Evolutionary conservation across 1,140 invertebrate species (phyloP).

Genomic region (Limonius californicus): DNA sequence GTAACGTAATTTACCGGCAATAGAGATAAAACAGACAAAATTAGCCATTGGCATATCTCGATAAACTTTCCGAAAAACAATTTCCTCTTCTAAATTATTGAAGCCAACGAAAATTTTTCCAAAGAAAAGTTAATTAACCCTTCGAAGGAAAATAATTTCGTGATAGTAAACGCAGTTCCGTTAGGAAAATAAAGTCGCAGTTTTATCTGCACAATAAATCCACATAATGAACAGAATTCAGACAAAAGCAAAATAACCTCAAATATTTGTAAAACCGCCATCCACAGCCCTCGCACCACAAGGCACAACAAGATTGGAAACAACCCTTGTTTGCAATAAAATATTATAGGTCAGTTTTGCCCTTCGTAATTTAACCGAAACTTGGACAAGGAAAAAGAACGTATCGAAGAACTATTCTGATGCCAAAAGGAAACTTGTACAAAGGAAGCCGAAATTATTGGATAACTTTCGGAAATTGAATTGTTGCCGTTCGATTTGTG

Average conservation of each 20-base stretch:
- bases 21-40: too few species aligned
- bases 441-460: constrained; percentile 5
- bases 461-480: constrained; percentile 11
- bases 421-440: constrained; percentile 4
- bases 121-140: too few species aligned
- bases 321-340: not conserved
- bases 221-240: not conserved
- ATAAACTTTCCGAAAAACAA: too few species aligned
- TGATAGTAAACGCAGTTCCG: not conserved
- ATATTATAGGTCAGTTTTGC: constrained; percentile 1
- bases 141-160: too few species aligned
- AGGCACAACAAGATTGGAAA: not conserved
- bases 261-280: not conserved
- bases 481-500: constrained; percentile 3
- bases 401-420: not conserved
- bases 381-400: not conserved
- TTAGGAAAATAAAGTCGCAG: not conserved
- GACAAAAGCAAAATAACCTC: not conserved
- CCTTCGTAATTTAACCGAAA: not conserved
- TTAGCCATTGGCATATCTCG: too few species aligned
- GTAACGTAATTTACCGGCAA: too few species aligned
- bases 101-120: too few species aligned
- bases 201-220: not conserved
- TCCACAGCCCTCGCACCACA: not conserved
- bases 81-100: too few species aligned